A percentile compares a stretch with the other conserved stretches of the same genome.
phyloP scores from a whole-genome alignment of 2,113 vertebrate genomes.

The Oreotragus oreotragus region DNA sequence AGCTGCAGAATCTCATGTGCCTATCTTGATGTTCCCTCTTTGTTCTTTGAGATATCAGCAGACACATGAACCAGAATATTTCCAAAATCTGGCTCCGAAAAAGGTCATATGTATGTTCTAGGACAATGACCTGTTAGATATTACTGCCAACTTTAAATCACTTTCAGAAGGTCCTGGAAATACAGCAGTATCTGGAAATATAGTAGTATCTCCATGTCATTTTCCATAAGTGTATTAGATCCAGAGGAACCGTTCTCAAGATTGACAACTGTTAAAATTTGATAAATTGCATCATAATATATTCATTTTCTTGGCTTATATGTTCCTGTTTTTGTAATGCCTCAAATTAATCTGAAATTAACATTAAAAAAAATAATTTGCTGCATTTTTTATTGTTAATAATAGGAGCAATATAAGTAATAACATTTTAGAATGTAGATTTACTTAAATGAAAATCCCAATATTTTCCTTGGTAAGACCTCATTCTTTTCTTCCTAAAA shows the following conservation, averaged over 20 bases:
- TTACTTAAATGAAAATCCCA: neutral
- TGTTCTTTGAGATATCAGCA: neutral
- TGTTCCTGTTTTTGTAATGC: neutral
- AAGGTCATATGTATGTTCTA: neutral
- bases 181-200: neutral
- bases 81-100: neutral
- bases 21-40: neutral
- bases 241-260: neutral
- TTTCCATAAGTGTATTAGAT: neutral
- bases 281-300: neutral
- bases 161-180: neutral
- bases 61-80: neutral
- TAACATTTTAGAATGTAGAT: neutral
- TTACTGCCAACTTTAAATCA: neutral
- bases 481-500: neutral
- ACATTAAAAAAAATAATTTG: neutral
- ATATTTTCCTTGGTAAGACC: neutral
- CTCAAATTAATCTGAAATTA: constrained; percentile 8
- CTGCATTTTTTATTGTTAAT: neutral
- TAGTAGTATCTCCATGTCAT: neutral
- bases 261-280: neutral
- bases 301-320: neutral
- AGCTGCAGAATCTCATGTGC: neutral
- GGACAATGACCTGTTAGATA: neutral
- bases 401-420: neutral